These are phyloP conservation scores for Conopomorpha cramerella DNA, from an alignment of 1,140 invertebrate genomes.

Conservation along the genomic window DNA sequence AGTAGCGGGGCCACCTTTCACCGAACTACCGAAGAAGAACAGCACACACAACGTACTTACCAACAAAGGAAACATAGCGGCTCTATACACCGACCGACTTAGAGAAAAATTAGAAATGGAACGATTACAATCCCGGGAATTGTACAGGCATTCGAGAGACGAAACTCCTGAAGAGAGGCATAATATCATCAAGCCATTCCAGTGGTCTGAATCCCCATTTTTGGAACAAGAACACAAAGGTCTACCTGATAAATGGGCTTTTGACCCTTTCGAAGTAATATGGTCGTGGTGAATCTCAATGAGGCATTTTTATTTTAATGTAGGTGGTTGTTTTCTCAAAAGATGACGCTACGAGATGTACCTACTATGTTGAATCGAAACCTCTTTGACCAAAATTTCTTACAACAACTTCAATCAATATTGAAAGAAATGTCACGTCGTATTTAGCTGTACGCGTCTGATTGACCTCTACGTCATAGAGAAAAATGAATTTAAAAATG, in stretches of 20 bases:
- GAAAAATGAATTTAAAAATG: too few species aligned
- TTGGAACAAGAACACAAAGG: slow-evolving; percentile 26
- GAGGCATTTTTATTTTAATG: slow-evolving; percentile 7
- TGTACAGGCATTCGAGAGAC: slow-evolving; percentile 36
- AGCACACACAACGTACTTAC: slow-evolving; percentile 12
- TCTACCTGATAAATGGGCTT: slow-evolving; percentile 48
- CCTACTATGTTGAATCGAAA: background rate
- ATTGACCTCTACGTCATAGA: too few species aligned
- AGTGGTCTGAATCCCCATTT: slow-evolving; percentile 49
- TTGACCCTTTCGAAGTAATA: slow-evolving; percentile 31
- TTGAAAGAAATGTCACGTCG: too few species aligned
- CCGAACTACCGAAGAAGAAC: slow-evolving; percentile 16
- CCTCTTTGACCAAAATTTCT: background rate
- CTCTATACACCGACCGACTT: slow-evolving; percentile 39
- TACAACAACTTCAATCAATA: background rate
- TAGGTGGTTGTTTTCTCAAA: background rate
- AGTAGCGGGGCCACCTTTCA: slow-evolving; percentile 46
- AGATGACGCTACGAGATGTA: too few species aligned
- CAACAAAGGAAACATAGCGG: slow-evolving; percentile 43
- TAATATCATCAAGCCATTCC: slow-evolving; percentile 38
- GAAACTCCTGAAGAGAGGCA: slow-evolving; percentile 35
- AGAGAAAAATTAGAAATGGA: slow-evolving; percentile 34
- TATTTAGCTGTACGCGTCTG: too few species aligned
- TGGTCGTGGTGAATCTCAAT: slow-evolving; percentile 51
- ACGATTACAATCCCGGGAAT: slow-evolving; percentile 29